Conservation (phyloP, 1,140 invertebrate genomes). For the Conus ventricosus region DNA sequence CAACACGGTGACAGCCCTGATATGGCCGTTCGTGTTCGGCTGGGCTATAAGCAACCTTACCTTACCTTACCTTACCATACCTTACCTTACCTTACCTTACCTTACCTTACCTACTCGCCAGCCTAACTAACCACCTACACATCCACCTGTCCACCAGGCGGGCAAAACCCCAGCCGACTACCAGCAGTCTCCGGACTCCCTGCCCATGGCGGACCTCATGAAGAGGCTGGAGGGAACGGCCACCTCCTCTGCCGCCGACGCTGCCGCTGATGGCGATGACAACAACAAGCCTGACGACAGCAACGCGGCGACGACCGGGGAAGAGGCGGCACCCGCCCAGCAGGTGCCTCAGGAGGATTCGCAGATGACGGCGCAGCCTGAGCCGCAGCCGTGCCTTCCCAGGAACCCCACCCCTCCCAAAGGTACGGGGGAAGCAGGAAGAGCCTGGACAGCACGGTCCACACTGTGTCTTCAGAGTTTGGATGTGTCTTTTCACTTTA, state of each 20-base stretch:
- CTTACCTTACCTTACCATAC: no score
- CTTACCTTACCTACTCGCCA: no score
- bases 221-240: conserved; percentile 28
- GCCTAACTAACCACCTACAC: no score
- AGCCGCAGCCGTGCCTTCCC: background rate
- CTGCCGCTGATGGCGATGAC: background rate
- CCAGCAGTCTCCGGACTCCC: conserved; percentile 47
- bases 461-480: no score
- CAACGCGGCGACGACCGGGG: background rate
- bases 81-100: no score
- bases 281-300: background rate
- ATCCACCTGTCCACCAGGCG: conserved; percentile 35
- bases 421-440: no score
- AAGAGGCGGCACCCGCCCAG: background rate
- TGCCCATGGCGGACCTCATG: conserved; percentile 42
- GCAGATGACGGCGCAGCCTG: background rate
- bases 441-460: no score
- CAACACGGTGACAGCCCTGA: no score
- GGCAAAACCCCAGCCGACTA: conserved; percentile 55
- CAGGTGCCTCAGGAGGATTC: background rate
- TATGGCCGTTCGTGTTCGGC: no score
- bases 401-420: background rate
- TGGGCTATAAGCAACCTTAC: no score
- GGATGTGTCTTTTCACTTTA: no score
- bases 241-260: background rate